A percentile compares a stretch with the other conserved stretches of the same genome.
These are phyloP conservation scores for Hydrotaea diabolus DNA, from an alignment of 2,888 invertebrate species.

Conservation along the genomic window DNA sequence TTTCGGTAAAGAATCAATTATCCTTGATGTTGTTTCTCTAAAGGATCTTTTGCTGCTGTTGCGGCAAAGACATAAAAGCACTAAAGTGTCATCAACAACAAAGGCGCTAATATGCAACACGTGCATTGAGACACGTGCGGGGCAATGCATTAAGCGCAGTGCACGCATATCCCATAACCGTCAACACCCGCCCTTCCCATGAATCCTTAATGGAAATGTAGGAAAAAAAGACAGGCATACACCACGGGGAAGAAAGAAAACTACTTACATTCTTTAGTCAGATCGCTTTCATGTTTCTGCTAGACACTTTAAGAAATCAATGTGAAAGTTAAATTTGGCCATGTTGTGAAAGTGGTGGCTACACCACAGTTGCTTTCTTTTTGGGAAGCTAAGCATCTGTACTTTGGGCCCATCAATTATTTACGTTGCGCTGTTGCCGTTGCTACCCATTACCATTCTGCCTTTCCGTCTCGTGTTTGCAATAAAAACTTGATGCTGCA, in stretches of 20 bases:
- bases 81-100: slow-evolving; percentile 45
- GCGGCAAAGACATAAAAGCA: slow-evolving; percentile 25
- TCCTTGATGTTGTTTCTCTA: slow-evolving; percentile 48
- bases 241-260: too few species aligned
- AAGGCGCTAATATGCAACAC: slow-evolving; percentile 66
- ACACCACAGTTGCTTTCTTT: background rate
- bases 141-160: slow-evolving; percentile 48
- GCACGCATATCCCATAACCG: slow-evolving; percentile 33
- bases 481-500: background rate
- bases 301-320: too few species aligned
- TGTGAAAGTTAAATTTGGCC: slow-evolving; percentile 50
- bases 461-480: background rate
- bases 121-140: slow-evolving; percentile 68
- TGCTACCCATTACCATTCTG: background rate
- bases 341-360: slow-evolving; percentile 58
- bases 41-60: slow-evolving; percentile 36
- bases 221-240: background rate
- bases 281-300: background rate
- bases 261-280: background rate
- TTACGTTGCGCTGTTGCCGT: slow-evolving; percentile 33
- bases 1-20: slow-evolving; percentile 50
- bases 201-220: background rate
- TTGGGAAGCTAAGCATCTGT: slow-evolving; percentile 59
- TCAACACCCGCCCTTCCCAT: background rate
- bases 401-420: slow-evolving; percentile 58